Conservation (phyloP, 2,113 vertebrate genomes). For the Gobiocypris rarus region DNA sequence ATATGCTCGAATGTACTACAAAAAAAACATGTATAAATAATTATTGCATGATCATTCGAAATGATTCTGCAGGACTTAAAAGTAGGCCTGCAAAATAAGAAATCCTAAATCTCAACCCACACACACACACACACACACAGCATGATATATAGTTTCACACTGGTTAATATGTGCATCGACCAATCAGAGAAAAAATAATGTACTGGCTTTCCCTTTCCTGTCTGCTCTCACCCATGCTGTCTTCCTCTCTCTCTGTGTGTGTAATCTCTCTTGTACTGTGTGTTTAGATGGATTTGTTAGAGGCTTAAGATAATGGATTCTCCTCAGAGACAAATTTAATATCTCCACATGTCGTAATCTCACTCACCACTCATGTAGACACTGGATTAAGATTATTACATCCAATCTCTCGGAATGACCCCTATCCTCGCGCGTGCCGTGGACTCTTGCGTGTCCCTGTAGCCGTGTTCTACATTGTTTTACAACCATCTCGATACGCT, state of each 20-base stretch:
- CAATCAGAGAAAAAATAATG: background rate
- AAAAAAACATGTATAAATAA: background rate
- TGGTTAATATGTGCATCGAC: slow-evolving; percentile 19
- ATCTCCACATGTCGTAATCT: slow-evolving; percentile 47
- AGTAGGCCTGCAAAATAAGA: background rate
- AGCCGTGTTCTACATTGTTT: slow-evolving; percentile 3
- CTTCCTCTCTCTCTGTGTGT: slow-evolving; percentile 23
- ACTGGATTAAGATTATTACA: slow-evolving; percentile 47
- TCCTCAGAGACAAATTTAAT: slow-evolving; percentile 51
- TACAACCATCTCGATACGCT: background rate
- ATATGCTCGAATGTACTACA: background rate
- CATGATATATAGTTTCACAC: background rate
- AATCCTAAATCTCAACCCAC: background rate
- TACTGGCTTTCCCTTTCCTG: background rate
- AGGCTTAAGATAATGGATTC: slow-evolving; percentile 41
- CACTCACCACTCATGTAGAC: slow-evolving; percentile 35
- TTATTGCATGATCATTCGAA: background rate
- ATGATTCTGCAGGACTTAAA: background rate
- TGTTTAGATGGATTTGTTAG: slow-evolving; percentile 42
- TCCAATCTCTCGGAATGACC: slow-evolving; percentile 22
- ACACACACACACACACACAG: background rate
- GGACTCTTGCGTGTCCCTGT: background rate
- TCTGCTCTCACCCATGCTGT: background rate
- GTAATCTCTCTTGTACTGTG: slow-evolving; percentile 27
- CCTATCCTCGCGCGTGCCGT: background rate